Percentiles rank a stretch among this genome's conserved stretches.
These are phyloP conservation scores for Hedya salicella DNA, from an alignment of 2,888 invertebrate species.

Conservation along the genomic window DNA sequence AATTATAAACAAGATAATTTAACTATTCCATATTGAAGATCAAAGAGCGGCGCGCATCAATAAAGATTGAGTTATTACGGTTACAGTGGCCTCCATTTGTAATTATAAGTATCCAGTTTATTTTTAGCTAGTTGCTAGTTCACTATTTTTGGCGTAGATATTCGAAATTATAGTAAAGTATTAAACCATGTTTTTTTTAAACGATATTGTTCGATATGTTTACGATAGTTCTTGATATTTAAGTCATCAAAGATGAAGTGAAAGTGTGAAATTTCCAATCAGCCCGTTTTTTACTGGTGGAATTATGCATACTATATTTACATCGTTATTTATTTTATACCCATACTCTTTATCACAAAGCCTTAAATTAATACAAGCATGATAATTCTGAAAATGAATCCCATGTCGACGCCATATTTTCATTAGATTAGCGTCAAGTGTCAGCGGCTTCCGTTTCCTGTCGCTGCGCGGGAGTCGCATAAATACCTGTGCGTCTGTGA, in stretches of 20 bases:
- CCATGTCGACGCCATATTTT: slow-evolving; percentile 21
- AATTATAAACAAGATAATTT: slow-evolving; percentile 6
- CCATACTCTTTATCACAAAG: not conserved
- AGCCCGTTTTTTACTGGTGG: no score
- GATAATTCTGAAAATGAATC: slow-evolving; percentile 31
- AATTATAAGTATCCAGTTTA: slow-evolving; percentile 20
- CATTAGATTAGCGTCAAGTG: slow-evolving; percentile 42
- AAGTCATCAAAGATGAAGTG: no score
- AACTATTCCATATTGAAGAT: slow-evolving; percentile 30
- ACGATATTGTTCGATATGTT: no score
- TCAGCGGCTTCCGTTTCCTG: slow-evolving; percentile 46
- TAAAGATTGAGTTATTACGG: slow-evolving; percentile 37
- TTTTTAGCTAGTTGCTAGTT: slow-evolving; percentile 18
- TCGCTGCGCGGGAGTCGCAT: slow-evolving; percentile 20
- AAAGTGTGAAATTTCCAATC: no score
- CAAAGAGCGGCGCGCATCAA: slow-evolving; percentile 36
- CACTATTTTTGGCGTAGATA: slow-evolving; percentile 2
- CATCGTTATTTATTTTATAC: no score
- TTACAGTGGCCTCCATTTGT: slow-evolving; percentile 32
- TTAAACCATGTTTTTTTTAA: no score
- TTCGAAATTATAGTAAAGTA: not conserved
- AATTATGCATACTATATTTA: no score
- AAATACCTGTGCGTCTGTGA: slow-evolving; percentile 17
- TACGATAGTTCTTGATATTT: no score
- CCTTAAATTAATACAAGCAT: slow-evolving; percentile 22